A percentile compares a stretch with the other conserved stretches of the same genome.
phyloP scores from a whole-genome alignment of 1,140 invertebrate species.

The Musca vetustissima region DNA sequence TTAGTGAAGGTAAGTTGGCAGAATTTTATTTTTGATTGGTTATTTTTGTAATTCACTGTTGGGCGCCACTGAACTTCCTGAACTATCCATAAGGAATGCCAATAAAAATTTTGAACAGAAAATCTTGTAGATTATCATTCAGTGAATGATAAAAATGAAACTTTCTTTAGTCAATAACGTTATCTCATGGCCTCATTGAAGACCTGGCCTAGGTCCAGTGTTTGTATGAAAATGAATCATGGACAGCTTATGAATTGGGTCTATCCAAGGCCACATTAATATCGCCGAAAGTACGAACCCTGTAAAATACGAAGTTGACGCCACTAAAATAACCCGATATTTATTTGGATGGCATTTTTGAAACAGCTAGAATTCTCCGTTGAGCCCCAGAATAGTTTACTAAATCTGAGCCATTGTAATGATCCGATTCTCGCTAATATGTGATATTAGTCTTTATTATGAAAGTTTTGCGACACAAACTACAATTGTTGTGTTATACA shows the following conservation, averaged over 20 bases:
- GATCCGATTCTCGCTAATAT: no score
- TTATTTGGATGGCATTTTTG: no score
- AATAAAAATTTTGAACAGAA: neutral
- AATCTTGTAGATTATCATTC: constrained; percentile 45
- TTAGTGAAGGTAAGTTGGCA: constrained; percentile 45
- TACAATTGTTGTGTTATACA: no score
- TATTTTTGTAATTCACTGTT: neutral
- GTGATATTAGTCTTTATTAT: no score
- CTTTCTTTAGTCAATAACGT: constrained; percentile 66
- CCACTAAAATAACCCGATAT: no score
- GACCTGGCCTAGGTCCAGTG: constrained; percentile 90
- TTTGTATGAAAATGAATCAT: constrained; percentile 84
- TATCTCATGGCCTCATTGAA: constrained; percentile 88
- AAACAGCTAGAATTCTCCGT: no score
- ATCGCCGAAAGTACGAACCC: constrained; percentile 44
- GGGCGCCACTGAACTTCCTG: no score
- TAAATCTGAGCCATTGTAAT: no score
- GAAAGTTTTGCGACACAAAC: no score
- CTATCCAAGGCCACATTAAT: constrained; percentile 53
- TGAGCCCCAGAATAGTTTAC: no score
- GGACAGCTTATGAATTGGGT: constrained; percentile 66
- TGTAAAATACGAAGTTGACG: no score
- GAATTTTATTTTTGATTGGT: neutral
- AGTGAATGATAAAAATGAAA: constrained; percentile 46
- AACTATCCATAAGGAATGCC: constrained; percentile 1